Evolutionary conservation across 2,797 vertebrate species (phyloP), one percentile per base, ranked within the genome.

Genomic region (Tapera naevia): DNA sequence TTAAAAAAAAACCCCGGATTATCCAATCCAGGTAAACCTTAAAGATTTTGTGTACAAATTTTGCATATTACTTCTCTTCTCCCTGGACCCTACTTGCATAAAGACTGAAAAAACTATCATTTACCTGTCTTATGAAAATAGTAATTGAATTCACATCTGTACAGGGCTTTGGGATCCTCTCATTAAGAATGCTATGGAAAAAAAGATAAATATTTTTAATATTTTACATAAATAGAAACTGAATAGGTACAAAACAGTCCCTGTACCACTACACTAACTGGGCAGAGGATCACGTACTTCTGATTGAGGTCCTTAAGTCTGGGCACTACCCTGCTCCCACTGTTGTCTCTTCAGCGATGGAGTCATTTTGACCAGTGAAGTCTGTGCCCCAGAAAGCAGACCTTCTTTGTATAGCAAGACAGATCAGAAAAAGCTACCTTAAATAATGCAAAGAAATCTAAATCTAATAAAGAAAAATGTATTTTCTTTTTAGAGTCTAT

Each of bases 311-410:
- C 48, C 56, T 62, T 35, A 30, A 27, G 9, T 30, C 0, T 33
- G 39, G n/a, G 28, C 39, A 15, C 48, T 61, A 10, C 35, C 80
- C 37, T 83, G 60, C 5, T 50, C 30, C 17, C 39, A 22, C 18
- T 50, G 25, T 3, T 45, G 23, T 18, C 28, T 45, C 58, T n/a
- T 45, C 45, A 78, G 1, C 25, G 30, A 22, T 15, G 16, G 16
- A 57, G 14, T 10, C 16, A 28, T 61, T n/a, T 32, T 35, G 18
- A 53, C 11, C 60, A 53, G 19, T 7, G 14, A 72, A 60, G 4
- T 12, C 46, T 25, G 33, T 0, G 7, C 7, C 53, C 56, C 54
- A 74, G 43, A 70, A 71, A 39, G 8, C 16, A 43, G 0, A 7
- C 7, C 16, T 13, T 7, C 30, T 56, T 23, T n/a, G 5, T 41